Conservation (phyloP, 64 coral and sea anemone species). For the Catalaphyllia jardinei region DNA sequence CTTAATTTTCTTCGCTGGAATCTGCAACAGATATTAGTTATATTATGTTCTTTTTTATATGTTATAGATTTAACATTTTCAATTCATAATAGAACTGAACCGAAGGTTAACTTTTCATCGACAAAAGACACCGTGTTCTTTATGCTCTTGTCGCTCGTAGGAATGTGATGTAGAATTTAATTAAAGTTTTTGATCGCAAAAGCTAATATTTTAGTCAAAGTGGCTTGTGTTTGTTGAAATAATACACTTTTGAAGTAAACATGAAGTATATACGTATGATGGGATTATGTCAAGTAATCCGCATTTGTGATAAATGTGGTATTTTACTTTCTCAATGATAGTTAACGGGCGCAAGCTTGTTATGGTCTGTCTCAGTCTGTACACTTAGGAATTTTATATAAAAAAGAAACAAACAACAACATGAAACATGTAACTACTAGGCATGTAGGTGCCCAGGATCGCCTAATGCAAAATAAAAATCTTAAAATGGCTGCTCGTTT, state of each 20-base stretch:
- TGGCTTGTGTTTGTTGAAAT: background rate
- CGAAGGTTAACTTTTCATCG: background rate
- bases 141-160: background rate
- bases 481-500: background rate
- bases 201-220: background rate
- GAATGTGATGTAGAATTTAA: background rate
- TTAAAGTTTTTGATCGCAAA: background rate
- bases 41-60: background rate
- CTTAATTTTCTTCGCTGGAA: too few relatives aligned
- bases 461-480: slow-evolving; percentile 44
- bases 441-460: background rate
- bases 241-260: slow-evolving; percentile 24
- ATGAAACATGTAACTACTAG: slow-evolving; percentile 26
- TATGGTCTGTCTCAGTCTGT: slow-evolving; percentile 9
- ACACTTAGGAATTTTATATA: slow-evolving; percentile 41
- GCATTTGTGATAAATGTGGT: slow-evolving; percentile 20
- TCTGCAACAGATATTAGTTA: too few relatives aligned
- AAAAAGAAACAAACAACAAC: slow-evolving; percentile 19
- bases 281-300: slow-evolving; percentile 19
- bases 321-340: slow-evolving; percentile 25
- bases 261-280: background rate
- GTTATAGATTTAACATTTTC: background rate
- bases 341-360: slow-evolving; percentile 25
- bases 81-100: background rate
- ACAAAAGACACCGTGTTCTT: background rate